Base-by-base conservation (phyloP, 1,140 invertebrate species). In the Brachystomella parvula region DNA sequence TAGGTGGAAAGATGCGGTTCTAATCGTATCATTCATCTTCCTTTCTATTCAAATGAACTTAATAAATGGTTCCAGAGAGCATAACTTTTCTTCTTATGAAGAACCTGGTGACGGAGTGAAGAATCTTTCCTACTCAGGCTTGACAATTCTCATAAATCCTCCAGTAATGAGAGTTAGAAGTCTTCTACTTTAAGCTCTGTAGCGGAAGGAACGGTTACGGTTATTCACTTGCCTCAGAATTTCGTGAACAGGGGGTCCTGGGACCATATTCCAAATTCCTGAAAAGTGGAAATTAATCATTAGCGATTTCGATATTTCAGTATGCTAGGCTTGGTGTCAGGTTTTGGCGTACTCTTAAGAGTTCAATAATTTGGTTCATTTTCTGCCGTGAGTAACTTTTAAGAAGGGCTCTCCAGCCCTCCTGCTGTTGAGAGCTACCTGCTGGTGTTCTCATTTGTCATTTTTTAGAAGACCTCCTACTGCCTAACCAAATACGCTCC, bases 361-460 rank as follows among this genome's bases (percentile, higher is more conserved):
- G 9, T 21, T 56, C n/a, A 47, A 47, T 15, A 47, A 15, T 47
- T 47, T 47, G 21, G 53, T 56, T 56, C 15, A 53, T 15, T 9
- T 33, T 60, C 32, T 28, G 53, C 26, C 53, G 6, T n/a, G 19
- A 58, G 63, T 69, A 61, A 65, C 65, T 65, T 70, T 70, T 64
- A 60, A 47, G 64, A 53, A 29, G 39, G 35, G 56, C 39, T 66
- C 58, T 26, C 21, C 66, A 61, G 63, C 49, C 68, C 67, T 63
- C 68, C 69, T 70, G 65, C 65, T 70, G 69, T 39, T 70, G 69
- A 67, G 69, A 70, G 65, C 68, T 67, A 67, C 69, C 69, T 70
- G 65, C 69, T 70, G 69, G 53, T 70, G 62, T 63, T 67, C 65
- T 67, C 69, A 70, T 70, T 70, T 70, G 69, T 70, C 69, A 70